Evolutionary conservation across 2,888 invertebrate species (phyloP).

Genomic region (Trileptium ribeirensis): DNA sequence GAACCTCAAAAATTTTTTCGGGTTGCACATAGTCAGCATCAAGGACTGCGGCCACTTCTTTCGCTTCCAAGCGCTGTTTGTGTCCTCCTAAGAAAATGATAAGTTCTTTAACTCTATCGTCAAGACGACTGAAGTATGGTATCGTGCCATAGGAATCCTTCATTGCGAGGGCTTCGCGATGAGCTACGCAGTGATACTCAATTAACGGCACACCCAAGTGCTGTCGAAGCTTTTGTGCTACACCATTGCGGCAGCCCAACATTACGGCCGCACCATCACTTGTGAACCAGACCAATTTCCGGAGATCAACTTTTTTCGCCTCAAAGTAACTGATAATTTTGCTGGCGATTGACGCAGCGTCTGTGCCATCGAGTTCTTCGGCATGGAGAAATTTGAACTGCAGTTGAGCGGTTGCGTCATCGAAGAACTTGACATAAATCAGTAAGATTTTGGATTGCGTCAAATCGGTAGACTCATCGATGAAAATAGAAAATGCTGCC

Average conservation of each 20-base stretch:
- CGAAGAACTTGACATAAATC: background rate
- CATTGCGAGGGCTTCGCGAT: background rate
- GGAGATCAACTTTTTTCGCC: background rate
- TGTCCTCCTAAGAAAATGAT: background rate
- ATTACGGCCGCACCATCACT: conserved; percentile 8
- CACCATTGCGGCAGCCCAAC: background rate
- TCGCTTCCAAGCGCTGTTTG: background rate
- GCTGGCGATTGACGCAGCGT: background rate
- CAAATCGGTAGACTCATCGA: conserved; percentile 3
- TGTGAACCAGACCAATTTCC: background rate
- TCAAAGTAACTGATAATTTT: background rate
- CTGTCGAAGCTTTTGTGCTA: background rate
- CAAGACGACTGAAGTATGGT: background rate
- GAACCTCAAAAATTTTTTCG: conserved; percentile 8
- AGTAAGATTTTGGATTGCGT: background rate
- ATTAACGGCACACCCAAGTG: background rate
- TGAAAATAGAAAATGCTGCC: background rate
- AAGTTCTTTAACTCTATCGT: background rate
- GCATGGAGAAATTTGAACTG: background rate
- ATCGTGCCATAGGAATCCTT: background rate
- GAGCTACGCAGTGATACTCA: conserved; percentile 8
- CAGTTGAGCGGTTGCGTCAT: background rate
- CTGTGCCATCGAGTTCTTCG: background rate
- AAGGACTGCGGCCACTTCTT: background rate
- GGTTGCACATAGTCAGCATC: background rate